Percentiles rank a stretch among this genome's conserved stretches.
These are phyloP conservation scores for Hyposmocoma kahamanoa DNA, from an alignment of 1,140 invertebrate species.

Conservation along the genomic window DNA sequence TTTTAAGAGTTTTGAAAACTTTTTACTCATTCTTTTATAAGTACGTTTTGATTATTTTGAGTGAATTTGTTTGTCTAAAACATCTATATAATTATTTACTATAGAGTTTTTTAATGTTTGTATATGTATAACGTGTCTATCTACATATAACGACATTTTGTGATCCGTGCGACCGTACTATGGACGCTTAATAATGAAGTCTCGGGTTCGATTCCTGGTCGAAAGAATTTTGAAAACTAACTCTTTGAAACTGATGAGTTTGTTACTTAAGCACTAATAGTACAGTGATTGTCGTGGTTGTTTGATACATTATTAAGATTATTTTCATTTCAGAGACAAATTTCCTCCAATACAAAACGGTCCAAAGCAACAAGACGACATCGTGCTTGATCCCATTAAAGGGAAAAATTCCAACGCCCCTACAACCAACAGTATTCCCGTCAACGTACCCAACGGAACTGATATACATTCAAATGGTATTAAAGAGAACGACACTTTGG, in stretches of 20 bases:
- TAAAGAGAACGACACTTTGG: background rate
- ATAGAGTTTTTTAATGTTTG: no score
- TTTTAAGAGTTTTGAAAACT: no score
- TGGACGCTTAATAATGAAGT: background rate
- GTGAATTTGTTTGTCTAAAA: no score
- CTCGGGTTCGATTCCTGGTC: background rate
- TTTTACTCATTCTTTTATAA: no score
- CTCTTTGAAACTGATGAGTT: background rate
- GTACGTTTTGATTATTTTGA: no score
- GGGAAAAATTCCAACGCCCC: background rate
- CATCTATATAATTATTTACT: no score
- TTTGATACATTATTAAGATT: background rate
- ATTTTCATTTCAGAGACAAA: slow-evolving; percentile 8
- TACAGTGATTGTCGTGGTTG: background rate
- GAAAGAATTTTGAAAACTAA: background rate
- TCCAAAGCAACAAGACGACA: slow-evolving; percentile 5
- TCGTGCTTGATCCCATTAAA: slow-evolving; percentile 4
- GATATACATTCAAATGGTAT: background rate
- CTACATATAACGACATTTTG: background rate
- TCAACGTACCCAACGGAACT: background rate
- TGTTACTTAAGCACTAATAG: background rate
- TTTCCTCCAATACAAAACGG: slow-evolving; percentile 2
- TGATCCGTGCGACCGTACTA: no score
- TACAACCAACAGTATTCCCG: background rate
- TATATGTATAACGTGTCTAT: background rate